phyloP scores from a whole-genome alignment of 1,140 invertebrate species.

The Pinna nobilis region DNA sequence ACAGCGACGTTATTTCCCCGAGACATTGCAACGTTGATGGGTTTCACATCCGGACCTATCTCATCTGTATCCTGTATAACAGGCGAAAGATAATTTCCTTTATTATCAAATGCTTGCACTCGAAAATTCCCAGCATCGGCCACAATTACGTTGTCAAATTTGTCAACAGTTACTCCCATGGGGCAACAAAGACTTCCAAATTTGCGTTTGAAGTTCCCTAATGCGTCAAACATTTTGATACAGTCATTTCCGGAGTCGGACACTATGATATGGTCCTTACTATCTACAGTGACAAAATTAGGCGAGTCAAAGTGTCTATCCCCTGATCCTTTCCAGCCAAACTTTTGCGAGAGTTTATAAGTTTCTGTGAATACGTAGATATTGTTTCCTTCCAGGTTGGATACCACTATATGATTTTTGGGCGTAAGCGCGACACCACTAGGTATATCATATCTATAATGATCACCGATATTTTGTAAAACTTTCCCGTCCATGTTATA shows the following conservation, averaged over 20 bases:
- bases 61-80: conserved; percentile 56
- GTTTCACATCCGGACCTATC: conserved; percentile 59
- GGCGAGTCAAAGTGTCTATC: conserved; percentile 79
- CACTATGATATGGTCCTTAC: conserved; percentile 66
- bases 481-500: conserved; percentile 62
- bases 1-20: conserved; percentile 63
- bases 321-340: conserved; percentile 93
- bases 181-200: conserved; percentile 87
- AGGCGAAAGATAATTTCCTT: conserved; percentile 54
- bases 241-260: conserved; percentile 65
- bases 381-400: conserved; percentile 89
- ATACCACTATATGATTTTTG: conserved; percentile 60
- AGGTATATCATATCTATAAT: conserved; percentile 63
- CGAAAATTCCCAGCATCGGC: conserved; percentile 98
- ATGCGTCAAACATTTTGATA: conserved; percentile 64
- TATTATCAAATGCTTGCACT: conserved; percentile 90
- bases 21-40: conserved; percentile 66
- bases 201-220: conserved; percentile 64
- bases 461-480: conserved; percentile 59
- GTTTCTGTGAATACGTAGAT: conserved; percentile 97
- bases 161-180: conserved; percentile 97
- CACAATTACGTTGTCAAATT: conserved; percentile 96
- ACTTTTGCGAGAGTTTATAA: conserved; percentile 97
- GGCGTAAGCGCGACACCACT: conserved; percentile 60
- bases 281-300: conserved; percentile 58